Percentiles rank a stretch among this genome's conserved stretches.
These are phyloP conservation scores for Chironomus tepperi DNA, from an alignment of 1,140 invertebrate genomes.

Conservation along the genomic window DNA sequence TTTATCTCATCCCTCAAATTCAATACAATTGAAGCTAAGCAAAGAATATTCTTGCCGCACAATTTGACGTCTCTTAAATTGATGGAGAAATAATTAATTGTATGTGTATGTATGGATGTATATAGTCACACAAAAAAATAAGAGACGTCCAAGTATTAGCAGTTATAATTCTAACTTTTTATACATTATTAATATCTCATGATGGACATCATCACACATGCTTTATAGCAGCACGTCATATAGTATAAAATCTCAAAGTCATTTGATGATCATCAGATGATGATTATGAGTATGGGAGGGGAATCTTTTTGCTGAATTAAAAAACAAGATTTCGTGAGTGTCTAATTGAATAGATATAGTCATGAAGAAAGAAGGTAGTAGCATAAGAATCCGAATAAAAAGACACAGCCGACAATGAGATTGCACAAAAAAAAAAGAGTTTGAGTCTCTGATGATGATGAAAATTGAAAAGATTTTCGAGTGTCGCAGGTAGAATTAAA, in stretches of 20 bases:
- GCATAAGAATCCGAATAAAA: no score
- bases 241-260: neutral
- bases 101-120: neutral
- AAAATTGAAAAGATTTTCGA: no score
- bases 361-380: neutral
- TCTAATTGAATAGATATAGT: neutral
- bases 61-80: slow-evolving; percentile 4
- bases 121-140: no score
- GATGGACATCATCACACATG: neutral
- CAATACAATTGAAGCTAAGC: neutral
- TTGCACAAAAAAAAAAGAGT: neutral
- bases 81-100: slow-evolving; percentile 7
- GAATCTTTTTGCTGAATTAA: neutral
- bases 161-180: neutral
- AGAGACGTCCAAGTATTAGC: no score
- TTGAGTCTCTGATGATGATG: neutral
- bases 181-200: neutral
- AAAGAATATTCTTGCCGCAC: neutral
- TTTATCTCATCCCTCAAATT: neutral
- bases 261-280: neutral
- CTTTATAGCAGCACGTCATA: neutral
- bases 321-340: neutral
- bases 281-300: no score
- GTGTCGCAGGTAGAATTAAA: neutral
- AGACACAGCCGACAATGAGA: neutral